Percentiles rank a stretch among this genome's conserved stretches.
phyloP scores from a whole-genome alignment of 2,888 invertebrate species.

The Andrena marginata region DNA sequence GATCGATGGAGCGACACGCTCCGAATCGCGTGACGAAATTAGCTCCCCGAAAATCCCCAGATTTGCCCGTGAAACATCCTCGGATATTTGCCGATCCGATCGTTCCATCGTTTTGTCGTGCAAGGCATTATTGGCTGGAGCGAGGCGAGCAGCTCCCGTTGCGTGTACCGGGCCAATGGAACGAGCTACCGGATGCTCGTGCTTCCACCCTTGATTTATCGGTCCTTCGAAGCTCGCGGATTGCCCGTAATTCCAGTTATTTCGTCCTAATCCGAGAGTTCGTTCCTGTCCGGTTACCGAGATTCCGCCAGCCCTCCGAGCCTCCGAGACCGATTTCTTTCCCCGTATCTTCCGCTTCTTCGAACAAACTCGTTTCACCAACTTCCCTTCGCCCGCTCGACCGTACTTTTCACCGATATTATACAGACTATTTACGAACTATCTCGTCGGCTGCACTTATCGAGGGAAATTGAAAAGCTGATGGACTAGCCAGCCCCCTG shows the following conservation, averaged over 20 bases:
- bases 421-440: slow-evolving; percentile 32
- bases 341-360: slow-evolving; percentile 36
- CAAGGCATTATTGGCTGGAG: slow-evolving; percentile 60
- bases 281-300: slow-evolving; percentile 66
- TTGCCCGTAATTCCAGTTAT: slow-evolving; percentile 78
- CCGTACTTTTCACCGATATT: slow-evolving; percentile 3
- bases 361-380: slow-evolving; percentile 27
- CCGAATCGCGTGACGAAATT: slow-evolving; percentile 33
- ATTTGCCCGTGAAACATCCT: slow-evolving; percentile 21
- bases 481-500: slow-evolving; percentile 4
- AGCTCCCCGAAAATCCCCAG: background rate
- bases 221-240: slow-evolving; percentile 78
- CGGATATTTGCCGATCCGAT: slow-evolving; percentile 31
- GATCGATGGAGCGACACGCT: background rate
- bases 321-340: slow-evolving; percentile 44
- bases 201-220: slow-evolving; percentile 79
- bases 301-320: slow-evolving; percentile 42
- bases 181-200: slow-evolving; percentile 76
- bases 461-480: slow-evolving; percentile 39
- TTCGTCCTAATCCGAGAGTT: slow-evolving; percentile 72
- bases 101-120: slow-evolving; percentile 60
- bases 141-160: slow-evolving; percentile 58
- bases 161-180: slow-evolving; percentile 79
- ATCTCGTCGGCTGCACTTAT: slow-evolving; percentile 31
- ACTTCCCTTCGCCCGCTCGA: background rate